Base-by-base conservation (phyloP, 2,797 vertebrate genomes). In the Nyctibius grandis region DNA sequence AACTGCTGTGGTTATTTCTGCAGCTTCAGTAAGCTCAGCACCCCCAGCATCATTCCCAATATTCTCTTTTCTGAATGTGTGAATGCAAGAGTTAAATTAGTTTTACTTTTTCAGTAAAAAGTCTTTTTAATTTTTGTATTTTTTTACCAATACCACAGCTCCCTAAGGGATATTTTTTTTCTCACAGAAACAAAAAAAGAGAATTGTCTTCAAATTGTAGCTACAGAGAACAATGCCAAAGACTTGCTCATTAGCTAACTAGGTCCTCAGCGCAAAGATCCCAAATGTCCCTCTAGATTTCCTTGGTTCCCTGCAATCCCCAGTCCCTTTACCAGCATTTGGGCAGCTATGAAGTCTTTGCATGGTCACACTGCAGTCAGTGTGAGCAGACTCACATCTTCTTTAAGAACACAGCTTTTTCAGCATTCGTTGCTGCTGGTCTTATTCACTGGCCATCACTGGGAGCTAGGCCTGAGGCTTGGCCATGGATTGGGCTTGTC, bases 131-230 rank as follows among this genome's bases (percentile, higher is more conserved):
- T 70, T 42, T 47, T 65, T 70, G 14, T 10, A 13, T 20, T 88
- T 40, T 94, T 82, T 70, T 12, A 72, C 42, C 78, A 91, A 56
- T 77, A 59, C 92, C 74, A 77, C 86, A 87, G 25, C 29, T 76
- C 95, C 75, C 87, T 22, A 40, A 40, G 72, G 90, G 56, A 31
- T 50, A 7, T 34, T 53, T 67, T 93, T 94, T 91, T 47, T 3
- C 61, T 89, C 29, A 28, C 63, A 85, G 83, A 91, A 95, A 91
- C 81, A 91, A 91, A 76, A 92, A 80, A 86, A 68, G 65, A 78
- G 8, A 76, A 87, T 91, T 95, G 81, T 93, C 84, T 93, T 94
- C 70, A 91, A 74, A 82, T 85, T 95, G 53, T 78, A 89, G 61
- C 69, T 87, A 26, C 18, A 85, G 50, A 94, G 48, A 77, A 91